phyloP scores from a whole-genome alignment of 1,140 invertebrate species.

The Drosophila repleta region DNA sequence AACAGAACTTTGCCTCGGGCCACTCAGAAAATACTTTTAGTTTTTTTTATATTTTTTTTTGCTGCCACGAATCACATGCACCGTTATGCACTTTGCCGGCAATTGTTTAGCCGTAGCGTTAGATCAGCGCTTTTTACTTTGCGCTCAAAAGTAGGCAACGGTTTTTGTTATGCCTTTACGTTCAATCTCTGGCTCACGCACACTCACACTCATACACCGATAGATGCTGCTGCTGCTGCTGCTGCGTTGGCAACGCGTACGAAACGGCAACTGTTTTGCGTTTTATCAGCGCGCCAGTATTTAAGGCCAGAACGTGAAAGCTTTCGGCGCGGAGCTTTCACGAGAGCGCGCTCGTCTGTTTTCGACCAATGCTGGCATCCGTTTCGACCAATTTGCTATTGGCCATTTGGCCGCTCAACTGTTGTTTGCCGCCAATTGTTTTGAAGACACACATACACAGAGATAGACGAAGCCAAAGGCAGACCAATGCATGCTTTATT shows the following conservation, averaged over 20 bases:
- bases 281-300: slow-evolving; percentile 66
- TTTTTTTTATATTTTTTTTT: background rate
- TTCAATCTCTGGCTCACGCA: slow-evolving; percentile 6
- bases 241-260: slow-evolving; percentile 63
- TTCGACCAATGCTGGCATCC: slow-evolving; percentile 41
- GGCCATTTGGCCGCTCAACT: slow-evolving; percentile 47
- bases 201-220: slow-evolving; percentile 3
- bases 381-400: slow-evolving; percentile 60
- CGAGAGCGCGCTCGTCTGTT: slow-evolving; percentile 16
- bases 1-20: background rate
- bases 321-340: slow-evolving; percentile 43
- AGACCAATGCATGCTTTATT: slow-evolving; percentile 45
- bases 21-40: slow-evolving; percentile 16
- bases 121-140: slow-evolving; percentile 20
- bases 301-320: slow-evolving; percentile 57
- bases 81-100: slow-evolving; percentile 57
- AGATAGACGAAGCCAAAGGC: slow-evolving; percentile 55
- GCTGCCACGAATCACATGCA: slow-evolving; percentile 9
- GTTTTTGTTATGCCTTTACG: slow-evolving; percentile 35
- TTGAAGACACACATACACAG: slow-evolving; percentile 62
- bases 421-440: slow-evolving; percentile 66
- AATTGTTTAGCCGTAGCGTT: slow-evolving; percentile 10
- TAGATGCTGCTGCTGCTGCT: slow-evolving; percentile 22
- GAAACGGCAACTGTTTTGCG: slow-evolving; percentile 69
- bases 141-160: slow-evolving; percentile 44